Evolutionary conservation across 2,888 invertebrate genomes (phyloP).

Genomic region (Himalopsyche tibetana): DNA sequence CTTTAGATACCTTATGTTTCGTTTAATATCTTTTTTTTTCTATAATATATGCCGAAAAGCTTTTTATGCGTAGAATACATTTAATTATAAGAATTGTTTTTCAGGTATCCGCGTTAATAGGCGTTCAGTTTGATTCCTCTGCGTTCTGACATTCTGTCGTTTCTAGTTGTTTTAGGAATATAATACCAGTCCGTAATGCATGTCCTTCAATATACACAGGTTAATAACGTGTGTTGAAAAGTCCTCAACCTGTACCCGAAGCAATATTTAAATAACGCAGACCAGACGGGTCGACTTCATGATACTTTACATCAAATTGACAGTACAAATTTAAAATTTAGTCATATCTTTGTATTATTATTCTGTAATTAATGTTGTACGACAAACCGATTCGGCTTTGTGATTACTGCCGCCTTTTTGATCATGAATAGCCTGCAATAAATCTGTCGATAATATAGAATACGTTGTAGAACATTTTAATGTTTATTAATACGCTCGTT

Average conservation of each 20-base stretch:
- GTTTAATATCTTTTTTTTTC: no score
- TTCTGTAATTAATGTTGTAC: conserved; percentile 12
- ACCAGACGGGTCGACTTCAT: background rate
- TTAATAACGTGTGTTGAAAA: background rate
- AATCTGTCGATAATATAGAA: background rate
- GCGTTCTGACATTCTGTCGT: no score
- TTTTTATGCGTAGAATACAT: no score
- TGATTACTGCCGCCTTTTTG: conserved; percentile 27
- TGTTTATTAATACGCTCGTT: background rate
- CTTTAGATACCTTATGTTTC: no score
- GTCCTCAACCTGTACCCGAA: conserved; percentile 37
- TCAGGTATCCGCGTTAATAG: no score
- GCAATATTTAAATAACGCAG: conserved; percentile 38
- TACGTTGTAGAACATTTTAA: background rate
- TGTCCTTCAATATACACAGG: conserved; percentile 4
- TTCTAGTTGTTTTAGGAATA: background rate
- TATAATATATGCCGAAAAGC: no score
- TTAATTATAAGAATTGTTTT: no score
- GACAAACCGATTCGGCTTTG: background rate
- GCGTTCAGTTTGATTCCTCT: no score
- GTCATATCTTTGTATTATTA: conserved; percentile 39
- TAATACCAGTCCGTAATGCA: conserved; percentile 28
- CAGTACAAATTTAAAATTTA: conserved; percentile 41
- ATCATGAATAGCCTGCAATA: conserved; percentile 22
- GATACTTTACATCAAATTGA: conserved; percentile 4